These are phyloP conservation scores for Tonatia bakeri DNA, from an alignment of 2,113 vertebrate species.

Conservation along the genomic window DNA sequence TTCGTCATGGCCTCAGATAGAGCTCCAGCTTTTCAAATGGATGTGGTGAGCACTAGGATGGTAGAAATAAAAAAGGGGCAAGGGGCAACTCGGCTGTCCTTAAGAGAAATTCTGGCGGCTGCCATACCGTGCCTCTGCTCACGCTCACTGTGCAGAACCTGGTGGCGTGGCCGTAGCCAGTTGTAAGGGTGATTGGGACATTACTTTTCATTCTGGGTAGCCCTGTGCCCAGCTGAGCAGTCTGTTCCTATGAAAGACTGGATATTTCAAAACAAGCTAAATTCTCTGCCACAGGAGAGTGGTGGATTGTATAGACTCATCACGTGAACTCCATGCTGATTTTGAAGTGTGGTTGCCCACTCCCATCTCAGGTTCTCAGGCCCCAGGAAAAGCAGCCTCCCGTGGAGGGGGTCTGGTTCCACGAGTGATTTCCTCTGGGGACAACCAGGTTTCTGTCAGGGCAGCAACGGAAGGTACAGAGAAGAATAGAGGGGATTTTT, in stretches of 20 bases:
- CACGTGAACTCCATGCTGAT: neutral
- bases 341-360: neutral
- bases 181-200: neutral
- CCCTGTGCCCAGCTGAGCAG: neutral
- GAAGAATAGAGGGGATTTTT: neutral
- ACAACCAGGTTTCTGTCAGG: neutral
- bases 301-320: neutral
- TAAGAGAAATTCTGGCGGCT: neutral
- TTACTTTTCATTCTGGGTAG: neutral
- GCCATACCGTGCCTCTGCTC: neutral
- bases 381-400: neutral
- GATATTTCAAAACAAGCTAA: neutral
- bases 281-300: neutral
- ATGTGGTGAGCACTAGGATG: neutral
- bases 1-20: no score
- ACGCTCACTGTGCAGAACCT: neutral
- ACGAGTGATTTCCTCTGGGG: neutral
- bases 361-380: neutral
- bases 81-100: neutral
- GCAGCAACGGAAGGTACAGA: neutral
- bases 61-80: neutral
- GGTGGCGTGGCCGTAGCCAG: neutral
- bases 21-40: neutral
- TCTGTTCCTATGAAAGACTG: neutral
- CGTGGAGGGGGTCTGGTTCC: neutral